Base-by-base conservation (phyloP, 2,888 invertebrate species). In the Campopleginae sp. region DNA sequence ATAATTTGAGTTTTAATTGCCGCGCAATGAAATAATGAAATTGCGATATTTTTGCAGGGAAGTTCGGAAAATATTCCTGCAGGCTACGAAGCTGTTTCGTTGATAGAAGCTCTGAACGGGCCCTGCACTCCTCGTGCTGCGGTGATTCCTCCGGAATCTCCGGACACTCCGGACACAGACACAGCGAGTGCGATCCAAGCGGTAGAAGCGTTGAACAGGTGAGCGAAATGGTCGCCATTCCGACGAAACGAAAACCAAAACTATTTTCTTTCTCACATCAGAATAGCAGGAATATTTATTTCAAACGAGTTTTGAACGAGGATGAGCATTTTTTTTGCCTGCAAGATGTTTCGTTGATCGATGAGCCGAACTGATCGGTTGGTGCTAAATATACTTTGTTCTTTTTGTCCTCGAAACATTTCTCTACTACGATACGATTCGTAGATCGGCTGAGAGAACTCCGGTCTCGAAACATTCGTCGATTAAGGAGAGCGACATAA, bases 21-120 rank as follows among this genome's bases (percentile, higher is more conserved):
- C 17, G 33, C n/a, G n/a, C 66, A 7, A 17, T 17, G 31, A n/a
- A 46, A 8, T 48, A 4, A 17, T 72, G 54, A 5, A 7, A 58
- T 44, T 44, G 4, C n/a, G 27, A 38, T 19, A 54, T 70, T 81
- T 89, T 82, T 89, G 23, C 88, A 96, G 96, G 96, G 96, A 86
- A 96, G 96, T 90, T 96, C 96, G 92, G 97, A 98, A 92, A 97
- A 97, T 92, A 97, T 98, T 90, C 99, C 98, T 14, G 95, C 97
- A 0, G 99, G 99, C 0, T 99, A 98, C 94, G 98, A 98, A 94
- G 97, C 98, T 42, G 98, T 99, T 76, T 98, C 99, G 0, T 95
- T 99, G 76, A 97, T 99, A 88, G 99, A 99, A 94, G 99, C 99
- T 4, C 95, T 99, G 77, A 99, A 99, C 94, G 99, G 99, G 0